Evolutionary conservation across 2,888 invertebrate species (phyloP), one percentile per base, ranked within the genome.

Genomic region (Agriopis aurantiaria): DNA sequence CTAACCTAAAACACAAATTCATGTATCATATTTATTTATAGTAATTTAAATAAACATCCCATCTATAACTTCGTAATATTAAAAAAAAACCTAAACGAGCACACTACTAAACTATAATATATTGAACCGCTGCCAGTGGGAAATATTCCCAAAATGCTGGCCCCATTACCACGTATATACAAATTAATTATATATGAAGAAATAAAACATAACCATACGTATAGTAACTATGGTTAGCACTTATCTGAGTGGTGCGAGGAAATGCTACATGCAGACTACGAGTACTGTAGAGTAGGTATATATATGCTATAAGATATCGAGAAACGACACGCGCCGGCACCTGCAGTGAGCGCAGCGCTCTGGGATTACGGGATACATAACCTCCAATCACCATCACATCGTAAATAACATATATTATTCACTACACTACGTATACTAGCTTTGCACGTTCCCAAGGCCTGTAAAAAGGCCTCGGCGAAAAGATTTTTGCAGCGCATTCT

Each of bases 351-450:
- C 88, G 88, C 89, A 86, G 88, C 85, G 88, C 85, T 75, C 82
- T 84, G 91, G 92, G 91, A 91, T 87, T 91, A 88, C 85, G 82
- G 85, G 82, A 72, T 74, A 79, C 80, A 72, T 78, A 81, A 71
- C 67, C 82, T 82, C 83, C 86, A 87, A 90, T 91, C 87, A 90
- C 88, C 88, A 85, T 80, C 83, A 82, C 88, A 85, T 80, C 83
- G 82, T 90, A 91, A 89, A 92, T 86, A 88, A 85, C 83, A 85
- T 90, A 86, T 86, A 90, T 88, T 88, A 88, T 85, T 82, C 82
- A 83, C 75, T 71, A 75, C 70, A 55, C 63, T 65, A 62, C 43
- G n/a, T 75, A 72, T 66, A 72, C 72, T 48, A 58, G 53, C 55
- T 49, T 52, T 57, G 11, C 9, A 57, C 64, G 55, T 52, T 41